phyloP scores from a whole-genome alignment of 64 coral and sea anemone genomes.

The Stichodactyla helianthus region DNA sequence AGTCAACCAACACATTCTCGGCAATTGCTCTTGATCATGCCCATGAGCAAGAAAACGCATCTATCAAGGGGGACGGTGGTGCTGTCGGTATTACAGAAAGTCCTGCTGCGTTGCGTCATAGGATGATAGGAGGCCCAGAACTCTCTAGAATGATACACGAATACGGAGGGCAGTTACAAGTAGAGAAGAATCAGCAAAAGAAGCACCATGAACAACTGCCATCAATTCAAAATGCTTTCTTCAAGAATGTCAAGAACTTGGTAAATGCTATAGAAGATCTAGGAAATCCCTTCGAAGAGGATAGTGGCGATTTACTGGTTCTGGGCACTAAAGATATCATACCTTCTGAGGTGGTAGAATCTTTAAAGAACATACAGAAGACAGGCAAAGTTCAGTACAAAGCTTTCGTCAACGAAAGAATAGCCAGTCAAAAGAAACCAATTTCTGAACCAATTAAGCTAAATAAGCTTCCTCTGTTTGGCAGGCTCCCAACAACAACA shows the following conservation, averaged over 20 bases:
- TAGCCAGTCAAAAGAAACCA: not conserved
- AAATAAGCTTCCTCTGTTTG: conserved; percentile 10
- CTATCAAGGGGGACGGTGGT: conserved; percentile 38
- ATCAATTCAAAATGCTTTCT: not conserved
- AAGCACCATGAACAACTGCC: conserved; percentile 21
- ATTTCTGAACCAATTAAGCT: not conserved
- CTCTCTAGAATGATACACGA: not conserved
- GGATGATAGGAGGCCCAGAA: conserved; percentile 6
- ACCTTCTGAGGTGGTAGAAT: not conserved
- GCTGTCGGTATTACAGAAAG: conserved; percentile 15
- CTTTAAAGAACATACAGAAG: not conserved
- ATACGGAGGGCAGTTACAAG: not conserved
- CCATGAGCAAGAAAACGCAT: conserved; percentile 26
- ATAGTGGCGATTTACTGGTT: conserved; percentile 25
- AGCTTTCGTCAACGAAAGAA: not conserved
- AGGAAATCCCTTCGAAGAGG: conserved; percentile 34
- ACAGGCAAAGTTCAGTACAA: not conserved
- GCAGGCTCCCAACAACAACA: not conserved
- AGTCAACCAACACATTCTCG: not conserved
- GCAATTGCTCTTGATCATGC: conserved; percentile 35
- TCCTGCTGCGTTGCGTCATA: not conserved
- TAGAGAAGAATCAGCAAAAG: too few species aligned
- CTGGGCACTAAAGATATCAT: conserved; percentile 24
- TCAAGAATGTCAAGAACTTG: conserved; percentile 2
- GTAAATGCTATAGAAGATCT: conserved; percentile 24